A percentile compares a stretch with the other conserved stretches of the same genome.
These are phyloP conservation scores for Agelas oroides DNA, from an alignment of 37 sponge, comb jelly and placozoan genomes.

Conservation along the genomic window DNA sequence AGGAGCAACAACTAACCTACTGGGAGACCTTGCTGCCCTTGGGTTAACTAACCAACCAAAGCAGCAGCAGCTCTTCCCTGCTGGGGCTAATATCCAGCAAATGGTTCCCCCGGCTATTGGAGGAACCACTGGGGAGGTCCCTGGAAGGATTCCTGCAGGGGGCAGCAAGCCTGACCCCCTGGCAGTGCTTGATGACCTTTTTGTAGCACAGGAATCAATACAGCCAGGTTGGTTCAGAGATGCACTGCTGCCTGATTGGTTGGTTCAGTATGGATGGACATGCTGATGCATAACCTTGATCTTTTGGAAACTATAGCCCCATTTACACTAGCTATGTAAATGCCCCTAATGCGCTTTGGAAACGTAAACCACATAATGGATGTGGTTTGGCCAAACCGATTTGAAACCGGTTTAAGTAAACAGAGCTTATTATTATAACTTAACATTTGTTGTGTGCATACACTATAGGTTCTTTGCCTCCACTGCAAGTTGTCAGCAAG, in stretches of 20 bases:
- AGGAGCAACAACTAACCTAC: not conserved
- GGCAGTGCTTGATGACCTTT: conserved; percentile 37
- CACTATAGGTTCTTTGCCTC: conserved; percentile 66
- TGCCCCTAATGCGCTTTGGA: too few relatives aligned
- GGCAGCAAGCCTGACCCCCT: conserved; percentile 22
- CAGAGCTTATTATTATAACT: too few relatives aligned
- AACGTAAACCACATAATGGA: too few relatives aligned
- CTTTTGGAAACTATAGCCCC: too few relatives aligned
- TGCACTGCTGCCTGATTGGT: too few relatives aligned
- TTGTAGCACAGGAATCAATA: conserved; percentile 72
- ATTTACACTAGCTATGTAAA: too few relatives aligned
- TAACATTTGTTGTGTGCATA: too few relatives aligned
- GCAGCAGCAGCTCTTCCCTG: not conserved
- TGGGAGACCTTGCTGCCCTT: not conserved
- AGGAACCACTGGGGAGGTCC: not conserved
- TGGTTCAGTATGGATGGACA: too few relatives aligned
- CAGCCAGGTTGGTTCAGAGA: conserved; percentile 64
- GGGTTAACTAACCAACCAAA: not conserved
- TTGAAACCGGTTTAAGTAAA: too few relatives aligned
- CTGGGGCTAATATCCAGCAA: not conserved
- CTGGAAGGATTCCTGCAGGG: too few relatives aligned
- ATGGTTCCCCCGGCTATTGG: not conserved
- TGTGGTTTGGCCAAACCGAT: too few relatives aligned
- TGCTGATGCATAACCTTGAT: too few relatives aligned
- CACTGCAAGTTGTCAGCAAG: conserved; percentile 72